phyloP scores from a whole-genome alignment of 2,888 invertebrate species.

The Orthosia gothica region DNA sequence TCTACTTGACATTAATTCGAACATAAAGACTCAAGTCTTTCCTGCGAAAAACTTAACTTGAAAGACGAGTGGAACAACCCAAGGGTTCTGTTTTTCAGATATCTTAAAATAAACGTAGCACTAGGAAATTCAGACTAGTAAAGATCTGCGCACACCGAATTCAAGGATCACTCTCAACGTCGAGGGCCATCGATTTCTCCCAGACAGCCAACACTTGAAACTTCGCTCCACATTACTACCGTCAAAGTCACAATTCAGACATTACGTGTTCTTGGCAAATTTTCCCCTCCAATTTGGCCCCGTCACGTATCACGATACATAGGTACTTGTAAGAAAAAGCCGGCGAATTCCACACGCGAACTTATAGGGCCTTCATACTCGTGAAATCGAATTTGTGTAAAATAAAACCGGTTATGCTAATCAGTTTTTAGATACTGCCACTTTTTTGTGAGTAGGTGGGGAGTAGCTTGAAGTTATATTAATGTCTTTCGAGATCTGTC shows the following conservation, averaged over 20 bases:
- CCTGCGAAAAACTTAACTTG: neutral
- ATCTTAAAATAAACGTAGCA: slow-evolving; percentile 4
- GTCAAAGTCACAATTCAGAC: slow-evolving; percentile 76
- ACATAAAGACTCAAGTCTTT: slow-evolving; percentile 12
- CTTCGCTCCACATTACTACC: slow-evolving; percentile 72
- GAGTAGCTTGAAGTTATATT: neutral
- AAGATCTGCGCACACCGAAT: slow-evolving; percentile 25
- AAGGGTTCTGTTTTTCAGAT: neutral
- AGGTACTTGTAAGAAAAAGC: slow-evolving; percentile 66
- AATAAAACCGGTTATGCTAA: slow-evolving; percentile 47
- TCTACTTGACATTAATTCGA: slow-evolving; percentile 24
- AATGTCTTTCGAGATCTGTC: neutral
- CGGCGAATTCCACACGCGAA: slow-evolving; percentile 66
- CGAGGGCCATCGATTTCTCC: slow-evolving; percentile 71
- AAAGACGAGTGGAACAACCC: neutral
- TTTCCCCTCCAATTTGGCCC: slow-evolving; percentile 67
- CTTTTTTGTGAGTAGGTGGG: neutral
- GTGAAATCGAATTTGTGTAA: slow-evolving; percentile 60
- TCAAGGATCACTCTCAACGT: slow-evolving; percentile 55
- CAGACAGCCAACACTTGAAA: slow-evolving; percentile 58
- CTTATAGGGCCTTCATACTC: slow-evolving; percentile 24
- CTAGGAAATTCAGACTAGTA: slow-evolving; percentile 1
- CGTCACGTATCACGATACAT: slow-evolving; percentile 76
- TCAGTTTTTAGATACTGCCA: slow-evolving; percentile 19
- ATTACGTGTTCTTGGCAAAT: slow-evolving; percentile 77